Evolutionary conservation across 2,888 invertebrate species (phyloP).

Genomic region (Mantis religiosa): DNA sequence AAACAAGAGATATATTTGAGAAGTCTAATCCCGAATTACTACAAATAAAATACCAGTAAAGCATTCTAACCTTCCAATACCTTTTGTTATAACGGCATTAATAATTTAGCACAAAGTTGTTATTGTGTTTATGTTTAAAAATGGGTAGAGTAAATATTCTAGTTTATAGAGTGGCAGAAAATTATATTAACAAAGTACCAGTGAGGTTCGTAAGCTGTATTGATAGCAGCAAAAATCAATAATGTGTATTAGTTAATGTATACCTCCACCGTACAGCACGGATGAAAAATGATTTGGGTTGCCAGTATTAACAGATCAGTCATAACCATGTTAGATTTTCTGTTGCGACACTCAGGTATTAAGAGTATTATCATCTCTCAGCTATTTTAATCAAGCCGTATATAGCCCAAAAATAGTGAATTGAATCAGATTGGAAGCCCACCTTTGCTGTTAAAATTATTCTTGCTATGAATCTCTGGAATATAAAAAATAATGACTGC

Average conservation of each 20-base stretch:
- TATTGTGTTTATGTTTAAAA: neutral
- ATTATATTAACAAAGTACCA: neutral
- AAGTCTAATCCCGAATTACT: neutral
- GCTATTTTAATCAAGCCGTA: too few relatives aligned
- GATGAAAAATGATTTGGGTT: neutral
- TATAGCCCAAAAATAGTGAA: too few relatives aligned
- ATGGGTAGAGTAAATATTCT: neutral
- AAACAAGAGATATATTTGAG: neutral
- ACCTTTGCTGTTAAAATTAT: too few relatives aligned
- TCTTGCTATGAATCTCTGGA: too few relatives aligned
- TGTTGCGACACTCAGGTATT: too few relatives aligned
- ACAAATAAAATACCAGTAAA: neutral
- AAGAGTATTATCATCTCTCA: too few relatives aligned
- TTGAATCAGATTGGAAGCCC: too few relatives aligned
- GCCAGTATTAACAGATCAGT: neutral
- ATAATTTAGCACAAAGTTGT: neutral
- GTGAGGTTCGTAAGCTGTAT: neutral
- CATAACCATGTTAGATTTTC: too few relatives aligned
- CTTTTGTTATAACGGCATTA: neutral
- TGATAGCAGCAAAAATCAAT: neutral
- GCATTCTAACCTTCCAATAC: neutral
- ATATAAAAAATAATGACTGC: too few relatives aligned
- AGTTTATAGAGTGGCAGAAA: neutral
- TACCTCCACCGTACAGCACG: neutral
- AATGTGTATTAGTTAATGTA: neutral